These are phyloP conservation scores for Raillietiella orientalis DNA, from an alignment of 2,888 invertebrate genomes.

Conservation along the genomic window DNA sequence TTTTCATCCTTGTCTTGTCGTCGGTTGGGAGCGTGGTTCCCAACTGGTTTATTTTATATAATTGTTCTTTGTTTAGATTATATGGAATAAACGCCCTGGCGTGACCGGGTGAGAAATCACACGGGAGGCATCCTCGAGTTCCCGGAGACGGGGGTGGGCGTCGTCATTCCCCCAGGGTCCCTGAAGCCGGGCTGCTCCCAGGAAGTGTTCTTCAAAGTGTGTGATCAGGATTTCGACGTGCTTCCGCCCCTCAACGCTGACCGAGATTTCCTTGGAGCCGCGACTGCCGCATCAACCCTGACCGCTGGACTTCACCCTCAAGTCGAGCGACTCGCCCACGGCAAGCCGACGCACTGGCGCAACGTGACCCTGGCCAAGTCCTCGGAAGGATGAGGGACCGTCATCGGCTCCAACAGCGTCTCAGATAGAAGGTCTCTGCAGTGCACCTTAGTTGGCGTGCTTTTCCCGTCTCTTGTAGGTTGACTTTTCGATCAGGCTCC, in stretches of 20 bases:
- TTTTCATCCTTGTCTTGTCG: no score
- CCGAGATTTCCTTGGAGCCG: conserved; percentile 60
- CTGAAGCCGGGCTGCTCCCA: conserved; percentile 46
- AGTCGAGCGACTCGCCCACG: conserved; percentile 11
- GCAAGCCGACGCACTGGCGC: conserved; percentile 26
- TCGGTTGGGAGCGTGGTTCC: no score
- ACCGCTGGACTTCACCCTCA: conserved; percentile 18
- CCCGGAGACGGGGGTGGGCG: conserved; percentile 60
- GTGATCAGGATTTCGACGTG: conserved; percentile 29
- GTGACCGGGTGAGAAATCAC: no score
- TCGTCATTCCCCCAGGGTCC: conserved; percentile 62
- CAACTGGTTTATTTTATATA: no score
- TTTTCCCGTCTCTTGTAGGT: no score
- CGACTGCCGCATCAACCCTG: conserved; percentile 37
- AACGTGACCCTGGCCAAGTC: conserved; percentile 56
- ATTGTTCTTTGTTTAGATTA: no score
- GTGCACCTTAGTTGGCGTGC: no score
- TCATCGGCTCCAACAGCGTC: conserved; percentile 43
- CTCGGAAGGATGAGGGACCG: conserved; percentile 41
- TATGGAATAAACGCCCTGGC: no score
- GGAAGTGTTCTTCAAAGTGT: conserved; percentile 59
- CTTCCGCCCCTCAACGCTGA: conserved; percentile 56
- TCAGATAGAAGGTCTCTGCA: no score
- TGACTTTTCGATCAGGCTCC: no score
- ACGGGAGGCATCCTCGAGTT: conserved; percentile 52